Evolutionary conservation across 2,888 invertebrate genomes (phyloP).

Genomic region (Lissonota sp.): DNA sequence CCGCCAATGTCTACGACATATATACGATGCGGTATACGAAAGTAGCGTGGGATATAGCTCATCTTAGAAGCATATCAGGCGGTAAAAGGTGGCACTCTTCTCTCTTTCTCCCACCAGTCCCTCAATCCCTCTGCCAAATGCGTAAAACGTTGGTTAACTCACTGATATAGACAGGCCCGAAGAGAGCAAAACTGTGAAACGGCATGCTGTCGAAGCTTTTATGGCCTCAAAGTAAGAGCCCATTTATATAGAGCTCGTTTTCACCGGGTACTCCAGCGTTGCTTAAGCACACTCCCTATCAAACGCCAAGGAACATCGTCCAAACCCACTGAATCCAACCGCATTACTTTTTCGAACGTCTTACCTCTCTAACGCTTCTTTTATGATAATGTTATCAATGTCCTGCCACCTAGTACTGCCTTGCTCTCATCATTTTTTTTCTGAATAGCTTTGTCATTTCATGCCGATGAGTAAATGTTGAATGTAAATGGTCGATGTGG

Average conservation of each 20-base stretch:
- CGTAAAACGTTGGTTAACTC: slow-evolving; percentile 52
- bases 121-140: slow-evolving; percentile 16
- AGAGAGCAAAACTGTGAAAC: slow-evolving; percentile 69
- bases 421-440: slow-evolving; percentile 24
- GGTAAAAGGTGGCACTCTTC: slow-evolving; percentile 27
- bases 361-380: slow-evolving; percentile 77
- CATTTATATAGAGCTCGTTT: slow-evolving; percentile 81
- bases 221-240: slow-evolving; percentile 81
- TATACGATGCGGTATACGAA: slow-evolving; percentile 71
- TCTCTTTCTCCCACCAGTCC: background rate
- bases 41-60: slow-evolving; percentile 49
- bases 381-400: slow-evolving; percentile 82
- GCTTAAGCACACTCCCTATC: slow-evolving; percentile 67
- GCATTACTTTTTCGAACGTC: slow-evolving; percentile 62
- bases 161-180: slow-evolving; percentile 15
- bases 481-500: too few relatives aligned
- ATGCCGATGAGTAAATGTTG: too few relatives aligned
- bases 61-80: slow-evolving; percentile 14
- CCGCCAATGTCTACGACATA: slow-evolving; percentile 43
- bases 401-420: slow-evolving; percentile 52
- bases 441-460: background rate
- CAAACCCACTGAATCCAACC: slow-evolving; percentile 35
- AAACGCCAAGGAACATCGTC: slow-evolving; percentile 31
- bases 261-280: slow-evolving; percentile 70
- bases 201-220: slow-evolving; percentile 77